A percentile compares a stretch with the other conserved stretches of the same genome.
Evolutionary conservation across 2,113 vertebrate species (phyloP).

Genomic region (Fulmarus glacialis): DNA sequence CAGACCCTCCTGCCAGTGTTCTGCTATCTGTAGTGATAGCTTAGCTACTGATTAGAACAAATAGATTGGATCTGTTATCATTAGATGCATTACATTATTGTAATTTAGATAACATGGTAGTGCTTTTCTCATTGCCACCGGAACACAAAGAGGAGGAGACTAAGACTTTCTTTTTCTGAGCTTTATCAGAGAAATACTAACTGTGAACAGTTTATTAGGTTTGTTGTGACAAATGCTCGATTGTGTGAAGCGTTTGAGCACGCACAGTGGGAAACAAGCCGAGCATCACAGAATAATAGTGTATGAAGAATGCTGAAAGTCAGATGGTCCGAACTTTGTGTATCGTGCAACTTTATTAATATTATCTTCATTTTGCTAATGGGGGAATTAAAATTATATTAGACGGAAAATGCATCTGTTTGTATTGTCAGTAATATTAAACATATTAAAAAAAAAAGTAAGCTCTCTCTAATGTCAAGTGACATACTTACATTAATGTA

Average conservation of each 20-base stretch:
- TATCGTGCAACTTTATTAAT: neutral
- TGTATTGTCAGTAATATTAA: neutral
- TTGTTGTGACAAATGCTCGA: neutral
- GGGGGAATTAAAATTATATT: neutral
- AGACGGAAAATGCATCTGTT: neutral
- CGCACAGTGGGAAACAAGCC: neutral
- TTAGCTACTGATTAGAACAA: neutral
- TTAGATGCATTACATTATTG: neutral
- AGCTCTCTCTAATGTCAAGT: neutral
- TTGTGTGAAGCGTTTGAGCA: neutral
- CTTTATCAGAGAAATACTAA: neutral
- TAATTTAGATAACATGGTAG: neutral
- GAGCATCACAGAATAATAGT: neutral
- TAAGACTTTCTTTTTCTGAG: neutral
- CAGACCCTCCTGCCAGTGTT: neutral
- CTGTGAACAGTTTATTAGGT: neutral
- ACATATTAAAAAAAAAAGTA: neutral
- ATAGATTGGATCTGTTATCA: fast-evolving
- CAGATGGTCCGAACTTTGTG: neutral
- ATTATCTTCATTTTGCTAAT: neutral
- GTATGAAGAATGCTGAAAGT: neutral
- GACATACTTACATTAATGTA: neutral
- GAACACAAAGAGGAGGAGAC: neutral
- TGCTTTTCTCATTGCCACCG: neutral
- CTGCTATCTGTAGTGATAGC: neutral